Evolutionary conservation across 2,797 vertebrate species (phyloP).

Genomic region (Aplochiton taeniatus): DNA sequence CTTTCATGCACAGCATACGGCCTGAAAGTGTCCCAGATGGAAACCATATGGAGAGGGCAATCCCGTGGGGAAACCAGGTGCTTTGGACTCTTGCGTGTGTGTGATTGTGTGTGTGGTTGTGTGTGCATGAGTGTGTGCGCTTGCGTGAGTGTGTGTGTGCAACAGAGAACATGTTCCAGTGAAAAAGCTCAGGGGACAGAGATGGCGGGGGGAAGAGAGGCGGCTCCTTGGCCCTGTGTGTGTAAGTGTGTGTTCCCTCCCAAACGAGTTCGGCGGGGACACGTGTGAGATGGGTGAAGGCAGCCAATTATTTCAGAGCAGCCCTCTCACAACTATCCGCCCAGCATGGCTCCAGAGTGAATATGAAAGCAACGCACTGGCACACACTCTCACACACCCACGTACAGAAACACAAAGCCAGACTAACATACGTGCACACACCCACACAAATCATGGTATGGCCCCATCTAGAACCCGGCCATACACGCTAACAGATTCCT

Average conservation of each 20-base stretch:
- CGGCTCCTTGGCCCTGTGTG: neutral
- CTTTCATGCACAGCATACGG: neutral
- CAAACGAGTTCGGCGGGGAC: neutral
- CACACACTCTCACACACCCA: neutral
- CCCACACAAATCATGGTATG: neutral
- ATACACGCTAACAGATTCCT: slow-evolving; percentile 3
- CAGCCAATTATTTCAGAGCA: slow-evolving; percentile 13
- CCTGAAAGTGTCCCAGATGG: slow-evolving; percentile 10
- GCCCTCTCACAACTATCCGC: slow-evolving; percentile 12
- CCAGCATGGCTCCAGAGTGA: slow-evolving; percentile 10
- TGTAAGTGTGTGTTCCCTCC: neutral
- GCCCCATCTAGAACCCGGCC: neutral
- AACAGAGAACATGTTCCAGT: neutral
- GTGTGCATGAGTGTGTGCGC: no score
- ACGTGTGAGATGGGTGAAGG: slow-evolving; percentile 9
- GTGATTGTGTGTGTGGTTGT: slow-evolving; percentile 6
- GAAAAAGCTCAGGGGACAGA: no score
- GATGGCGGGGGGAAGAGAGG: neutral
- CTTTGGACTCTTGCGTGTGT: neutral
- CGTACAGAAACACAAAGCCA: slow-evolving; percentile 1
- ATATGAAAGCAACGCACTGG: neutral
- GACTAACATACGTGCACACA: neutral
- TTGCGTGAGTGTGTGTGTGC: slow-evolving; percentile 5
- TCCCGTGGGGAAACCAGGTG: slow-evolving; percentile 17
- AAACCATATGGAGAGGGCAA: neutral